These are phyloP conservation scores for Bactericera cockerelli DNA, from an alignment of 1,140 invertebrate genomes.

Conservation along the genomic window DNA sequence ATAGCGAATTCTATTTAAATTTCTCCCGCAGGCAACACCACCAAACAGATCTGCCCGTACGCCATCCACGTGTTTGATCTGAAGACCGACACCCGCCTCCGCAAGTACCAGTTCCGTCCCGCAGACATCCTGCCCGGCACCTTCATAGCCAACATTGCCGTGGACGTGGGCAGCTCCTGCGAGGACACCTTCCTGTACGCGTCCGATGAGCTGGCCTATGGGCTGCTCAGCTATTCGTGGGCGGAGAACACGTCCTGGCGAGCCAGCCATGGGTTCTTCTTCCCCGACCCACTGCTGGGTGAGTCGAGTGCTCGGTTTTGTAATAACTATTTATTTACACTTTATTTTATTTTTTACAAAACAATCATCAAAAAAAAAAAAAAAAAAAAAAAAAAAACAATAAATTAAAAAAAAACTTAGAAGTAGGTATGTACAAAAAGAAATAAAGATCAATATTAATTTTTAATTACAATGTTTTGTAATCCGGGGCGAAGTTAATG, in stretches of 20 bases:
- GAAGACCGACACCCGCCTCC: conserved; percentile 47
- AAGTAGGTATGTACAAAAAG: no score
- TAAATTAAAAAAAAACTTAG: no score
- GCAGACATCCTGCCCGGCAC: conserved; percentile 57
- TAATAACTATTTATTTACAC: no score
- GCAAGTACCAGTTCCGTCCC: conserved; percentile 47
- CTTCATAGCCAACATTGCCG: conserved; percentile 65
- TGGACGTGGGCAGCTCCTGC: conserved; percentile 55
- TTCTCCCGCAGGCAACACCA: conserved; percentile 37
- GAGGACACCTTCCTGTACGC: conserved; percentile 63
- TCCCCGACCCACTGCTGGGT: conserved; percentile 57
- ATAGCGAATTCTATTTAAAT: no score
- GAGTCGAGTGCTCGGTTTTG: no score
- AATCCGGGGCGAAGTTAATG: no score
- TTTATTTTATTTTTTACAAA: no score
- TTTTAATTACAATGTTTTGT: no score
- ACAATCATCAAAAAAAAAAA: no score
- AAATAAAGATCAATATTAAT: no score
- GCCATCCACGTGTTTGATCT: conserved; percentile 59
- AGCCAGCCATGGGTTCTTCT: conserved; percentile 51
- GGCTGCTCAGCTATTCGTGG: conserved; percentile 60
- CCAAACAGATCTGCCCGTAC: conserved; percentile 52
- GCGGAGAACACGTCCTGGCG: conserved; percentile 57
- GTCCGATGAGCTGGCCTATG: conserved; percentile 64
- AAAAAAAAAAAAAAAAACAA: no score